Evolutionary conservation across 1,140 invertebrate species (phyloP).

Genomic region (Aphaenogaster rudis): DNA sequence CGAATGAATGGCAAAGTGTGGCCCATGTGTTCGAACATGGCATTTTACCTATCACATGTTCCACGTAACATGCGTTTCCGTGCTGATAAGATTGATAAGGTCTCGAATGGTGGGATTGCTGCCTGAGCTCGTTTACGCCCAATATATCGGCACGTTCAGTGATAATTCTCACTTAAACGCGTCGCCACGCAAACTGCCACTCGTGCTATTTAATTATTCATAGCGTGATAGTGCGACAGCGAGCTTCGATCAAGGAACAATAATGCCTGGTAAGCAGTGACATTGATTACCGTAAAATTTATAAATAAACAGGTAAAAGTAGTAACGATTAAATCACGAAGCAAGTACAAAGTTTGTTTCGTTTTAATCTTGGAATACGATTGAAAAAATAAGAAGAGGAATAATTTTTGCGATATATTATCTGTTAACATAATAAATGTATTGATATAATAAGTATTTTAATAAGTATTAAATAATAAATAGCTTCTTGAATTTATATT

Average conservation of each 20-base stretch:
- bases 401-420: neutral
- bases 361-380: neutral
- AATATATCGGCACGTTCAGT: slow-evolving; percentile 28
- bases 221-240: slow-evolving; percentile 1
- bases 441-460: neutral
- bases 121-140: slow-evolving; percentile 26
- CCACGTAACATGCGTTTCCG: slow-evolving; percentile 15
- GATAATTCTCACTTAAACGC: slow-evolving; percentile 32
- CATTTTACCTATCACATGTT: slow-evolving; percentile 9
- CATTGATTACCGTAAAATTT: neutral
- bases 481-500: neutral
- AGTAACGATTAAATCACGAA: neutral
- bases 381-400: neutral
- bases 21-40: neutral
- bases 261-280: slow-evolving; percentile 52
- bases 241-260: slow-evolving; percentile 12
- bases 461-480: neutral
- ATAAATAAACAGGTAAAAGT: neutral
- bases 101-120: slow-evolving; percentile 31
- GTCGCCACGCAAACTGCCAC: slow-evolving; percentile 24
- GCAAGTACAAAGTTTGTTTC: neutral
- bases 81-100: slow-evolving; percentile 52
- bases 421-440: neutral
- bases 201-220: slow-evolving; percentile 9
- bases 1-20: slow-evolving; percentile 16